Conservation (phyloP, 2,888 invertebrate species). For the Diabrotica balteata region DNA sequence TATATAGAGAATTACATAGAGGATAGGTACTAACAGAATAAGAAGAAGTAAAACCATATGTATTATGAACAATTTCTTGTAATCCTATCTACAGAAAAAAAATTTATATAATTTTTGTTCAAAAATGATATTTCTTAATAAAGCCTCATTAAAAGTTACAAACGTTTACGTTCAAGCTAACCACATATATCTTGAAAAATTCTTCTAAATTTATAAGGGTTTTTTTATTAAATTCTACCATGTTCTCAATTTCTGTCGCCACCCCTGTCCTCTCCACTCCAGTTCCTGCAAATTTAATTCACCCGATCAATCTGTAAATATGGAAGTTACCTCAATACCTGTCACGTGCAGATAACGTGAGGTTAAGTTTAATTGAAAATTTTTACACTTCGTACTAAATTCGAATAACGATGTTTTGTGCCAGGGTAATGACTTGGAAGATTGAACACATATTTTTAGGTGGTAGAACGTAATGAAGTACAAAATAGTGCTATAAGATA, state of each 20-base stretch:
- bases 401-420: constrained; percentile 1
- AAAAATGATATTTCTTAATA: too few relatives aligned
- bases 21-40: too few relatives aligned
- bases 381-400: not conserved
- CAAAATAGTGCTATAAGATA: not conserved
- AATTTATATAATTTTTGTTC: too few relatives aligned
- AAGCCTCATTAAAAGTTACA: too few relatives aligned
- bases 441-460: constrained; percentile 1
- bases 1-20: too few relatives aligned
- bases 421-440: not conserved
- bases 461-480: not conserved
- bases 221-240: too few relatives aligned
- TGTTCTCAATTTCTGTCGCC: not conserved
- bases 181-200: too few relatives aligned
- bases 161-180: too few relatives aligned
- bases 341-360: not conserved
- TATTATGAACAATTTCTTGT: too few relatives aligned
- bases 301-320: constrained; percentile 1
- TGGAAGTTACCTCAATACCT: constrained; percentile 2
- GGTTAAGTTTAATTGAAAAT: constrained; percentile 1
- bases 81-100: too few relatives aligned
- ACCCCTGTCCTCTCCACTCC: constrained; percentile 12
- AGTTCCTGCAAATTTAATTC: constrained; percentile 15
- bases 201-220: too few relatives aligned
- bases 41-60: too few relatives aligned